These are phyloP conservation scores for Saturnia japonica DNA, from an alignment of 2,888 invertebrate species.

Conservation along the genomic window DNA sequence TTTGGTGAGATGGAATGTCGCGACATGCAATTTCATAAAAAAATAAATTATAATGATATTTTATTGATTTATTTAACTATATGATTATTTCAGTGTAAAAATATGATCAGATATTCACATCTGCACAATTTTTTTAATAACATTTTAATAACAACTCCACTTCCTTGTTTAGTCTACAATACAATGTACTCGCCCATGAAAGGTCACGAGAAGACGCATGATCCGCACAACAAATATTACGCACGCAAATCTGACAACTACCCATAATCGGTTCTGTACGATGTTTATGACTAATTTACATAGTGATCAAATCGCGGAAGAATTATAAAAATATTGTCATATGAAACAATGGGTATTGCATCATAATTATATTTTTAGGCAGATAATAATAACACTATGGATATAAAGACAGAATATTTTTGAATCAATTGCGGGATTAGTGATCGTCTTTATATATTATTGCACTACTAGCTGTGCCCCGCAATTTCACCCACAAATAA, in stretches of 20 bases:
- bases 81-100: no score
- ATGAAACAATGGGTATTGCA: conserved; percentile 11
- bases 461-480: no score
- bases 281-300: conserved; percentile 23
- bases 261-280: conserved; percentile 24
- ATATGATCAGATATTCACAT: no score
- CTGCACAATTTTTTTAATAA: no score
- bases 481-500: no score
- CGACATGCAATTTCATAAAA: no score
- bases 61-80: no score
- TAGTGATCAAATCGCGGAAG: conserved; percentile 14
- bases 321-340: not conserved
- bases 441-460: no score
- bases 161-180: conserved; percentile 17
- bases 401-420: not conserved
- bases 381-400: not conserved
- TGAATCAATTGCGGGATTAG: no score
- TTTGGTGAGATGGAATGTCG: no score
- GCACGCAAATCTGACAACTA: conserved; percentile 36
- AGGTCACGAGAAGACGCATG: conserved; percentile 25
- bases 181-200: conserved; percentile 23
- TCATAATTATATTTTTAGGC: not conserved
- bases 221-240: conserved; percentile 16
- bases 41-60: no score
- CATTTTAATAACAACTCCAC: conserved; percentile 27